phyloP scores from a whole-genome alignment of 2,888 invertebrate species.

The Pemphredon lugubris region DNA sequence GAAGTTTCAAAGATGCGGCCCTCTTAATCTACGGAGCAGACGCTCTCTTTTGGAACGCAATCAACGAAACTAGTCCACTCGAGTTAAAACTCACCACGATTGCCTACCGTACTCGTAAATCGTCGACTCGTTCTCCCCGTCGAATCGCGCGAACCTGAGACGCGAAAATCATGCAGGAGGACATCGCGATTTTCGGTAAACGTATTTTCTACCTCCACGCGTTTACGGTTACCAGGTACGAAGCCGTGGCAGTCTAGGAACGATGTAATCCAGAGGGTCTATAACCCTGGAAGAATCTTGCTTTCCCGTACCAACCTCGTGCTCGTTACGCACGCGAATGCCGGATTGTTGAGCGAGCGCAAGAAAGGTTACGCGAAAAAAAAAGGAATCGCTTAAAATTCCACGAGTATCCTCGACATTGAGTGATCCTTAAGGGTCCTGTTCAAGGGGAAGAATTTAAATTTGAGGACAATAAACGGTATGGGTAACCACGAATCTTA shows the following conservation, averaged over 20 bases:
- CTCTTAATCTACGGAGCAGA: background rate
- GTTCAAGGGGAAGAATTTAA: no score
- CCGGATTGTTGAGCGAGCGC: background rate
- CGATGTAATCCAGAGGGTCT: slow-evolving; percentile 43
- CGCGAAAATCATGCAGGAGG: slow-evolving; percentile 25
- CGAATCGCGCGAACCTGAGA: background rate
- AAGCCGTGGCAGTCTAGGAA: slow-evolving; percentile 17
- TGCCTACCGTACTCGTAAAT: slow-evolving; percentile 11
- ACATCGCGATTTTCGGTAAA: slow-evolving; percentile 40
- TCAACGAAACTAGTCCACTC: slow-evolving; percentile 1
- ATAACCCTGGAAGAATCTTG: slow-evolving; percentile 48
- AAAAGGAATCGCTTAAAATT: slow-evolving; percentile 8
- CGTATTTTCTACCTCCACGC: slow-evolving; percentile 16
- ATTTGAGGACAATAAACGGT: no score
- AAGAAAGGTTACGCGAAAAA: background rate
- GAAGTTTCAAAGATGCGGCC: no score
- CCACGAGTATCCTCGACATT: no score
- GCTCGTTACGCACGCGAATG: slow-evolving; percentile 31
- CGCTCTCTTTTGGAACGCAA: background rate
- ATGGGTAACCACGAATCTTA: no score
- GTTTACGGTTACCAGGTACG: background rate
- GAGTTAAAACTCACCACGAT: background rate
- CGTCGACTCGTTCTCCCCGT: slow-evolving; percentile 8
- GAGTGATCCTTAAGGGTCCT: no score
- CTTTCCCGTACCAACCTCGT: slow-evolving; percentile 32